Evolutionary conservation across 1,140 invertebrate genomes (phyloP).

Genomic region (Nephotettix cincticeps): DNA sequence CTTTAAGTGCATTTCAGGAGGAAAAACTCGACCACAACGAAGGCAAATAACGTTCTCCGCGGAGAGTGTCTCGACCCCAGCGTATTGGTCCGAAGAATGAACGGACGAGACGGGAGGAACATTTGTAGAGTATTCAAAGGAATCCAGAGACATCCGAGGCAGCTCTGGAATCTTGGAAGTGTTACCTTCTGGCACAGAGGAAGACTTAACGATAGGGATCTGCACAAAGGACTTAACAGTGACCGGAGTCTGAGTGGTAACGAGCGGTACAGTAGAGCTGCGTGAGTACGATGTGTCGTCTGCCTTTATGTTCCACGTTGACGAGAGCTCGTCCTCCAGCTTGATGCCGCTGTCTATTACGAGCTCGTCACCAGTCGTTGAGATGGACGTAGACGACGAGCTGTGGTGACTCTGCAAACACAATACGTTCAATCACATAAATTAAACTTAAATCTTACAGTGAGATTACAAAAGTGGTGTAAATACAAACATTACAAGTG

Average conservation of each 20-base stretch:
- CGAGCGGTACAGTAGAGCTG: slow-evolving; percentile 21
- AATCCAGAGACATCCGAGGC: slow-evolving; percentile 27
- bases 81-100: neutral
- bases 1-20: slow-evolving; percentile 41
- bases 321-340: too few species aligned
- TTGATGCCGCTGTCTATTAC: neutral
- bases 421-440: too few species aligned
- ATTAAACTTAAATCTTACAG: too few species aligned
- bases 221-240: slow-evolving; percentile 33
- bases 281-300: slow-evolving; percentile 26
- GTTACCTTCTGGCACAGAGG: slow-evolving; percentile 32
- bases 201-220: slow-evolving; percentile 34
- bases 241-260: slow-evolving; percentile 16
- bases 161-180: neutral
- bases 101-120: neutral
- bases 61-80: slow-evolving; percentile 38
- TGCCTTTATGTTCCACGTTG: neutral
- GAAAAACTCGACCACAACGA: slow-evolving; percentile 41
- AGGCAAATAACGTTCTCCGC: slow-evolving; percentile 42
- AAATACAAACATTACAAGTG: too few species aligned
- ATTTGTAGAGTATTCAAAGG: slow-evolving; percentile 13
- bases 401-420: neutral
- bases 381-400: neutral
- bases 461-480: too few species aligned
- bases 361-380: neutral